Percentiles rank a stretch among this genome's conserved stretches.
These are phyloP conservation scores for Chiloscyllium punctatum DNA, from an alignment of 2,797 vertebrate species.

Conservation along the genomic window DNA sequence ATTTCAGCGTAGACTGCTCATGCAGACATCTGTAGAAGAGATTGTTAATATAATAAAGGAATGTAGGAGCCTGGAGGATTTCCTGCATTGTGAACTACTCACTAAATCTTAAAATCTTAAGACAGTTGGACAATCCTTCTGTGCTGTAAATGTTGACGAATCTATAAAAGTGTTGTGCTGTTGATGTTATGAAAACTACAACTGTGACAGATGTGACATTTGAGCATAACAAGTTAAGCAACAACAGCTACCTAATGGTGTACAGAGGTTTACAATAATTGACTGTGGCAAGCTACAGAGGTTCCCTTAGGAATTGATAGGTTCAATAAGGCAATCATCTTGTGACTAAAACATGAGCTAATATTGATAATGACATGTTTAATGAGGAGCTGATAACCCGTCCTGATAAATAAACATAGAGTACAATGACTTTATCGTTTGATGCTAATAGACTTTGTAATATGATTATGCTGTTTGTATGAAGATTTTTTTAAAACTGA, in stretches of 20 bases:
- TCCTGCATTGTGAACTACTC: not conserved
- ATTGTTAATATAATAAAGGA: not conserved
- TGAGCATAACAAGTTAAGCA: not conserved
- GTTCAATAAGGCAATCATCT: not conserved
- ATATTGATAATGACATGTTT: slow-evolving; percentile 27
- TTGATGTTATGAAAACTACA: not conserved
- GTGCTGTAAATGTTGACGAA: no score
- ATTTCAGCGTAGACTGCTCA: not conserved
- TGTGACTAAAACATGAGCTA: slow-evolving; percentile 25
- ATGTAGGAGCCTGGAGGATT: not conserved
- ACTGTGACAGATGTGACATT: slow-evolving; percentile 5
- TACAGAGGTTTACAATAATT: not conserved
- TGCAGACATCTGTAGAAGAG: not conserved
- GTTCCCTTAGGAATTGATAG: slow-evolving; percentile 24
- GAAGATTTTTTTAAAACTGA: not conserved
- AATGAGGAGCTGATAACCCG: slow-evolving; percentile 25
- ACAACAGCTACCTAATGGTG: not conserved
- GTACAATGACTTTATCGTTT: slow-evolving; percentile 8
- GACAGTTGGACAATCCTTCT: no score
- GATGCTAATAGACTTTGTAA: slow-evolving; percentile 13
- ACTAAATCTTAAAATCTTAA: no score
- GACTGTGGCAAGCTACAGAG: not conserved
- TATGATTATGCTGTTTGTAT: not conserved
- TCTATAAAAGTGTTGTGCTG: not conserved
- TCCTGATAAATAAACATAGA: not conserved